These are phyloP conservation scores for Lacanobia wlatinum DNA, from an alignment of 2,888 invertebrate genomes.

Conservation along the genomic window DNA sequence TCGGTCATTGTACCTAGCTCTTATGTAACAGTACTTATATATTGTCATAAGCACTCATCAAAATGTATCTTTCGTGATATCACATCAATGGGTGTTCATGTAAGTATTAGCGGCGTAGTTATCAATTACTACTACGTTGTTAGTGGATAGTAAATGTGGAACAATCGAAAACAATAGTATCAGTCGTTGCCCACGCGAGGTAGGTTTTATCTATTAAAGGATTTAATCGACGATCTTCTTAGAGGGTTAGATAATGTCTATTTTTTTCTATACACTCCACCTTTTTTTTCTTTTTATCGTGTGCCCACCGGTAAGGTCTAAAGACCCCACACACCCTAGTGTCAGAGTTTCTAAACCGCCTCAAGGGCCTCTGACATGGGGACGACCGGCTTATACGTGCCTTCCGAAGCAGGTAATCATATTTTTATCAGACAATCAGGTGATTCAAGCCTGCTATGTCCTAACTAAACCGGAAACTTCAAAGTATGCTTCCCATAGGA, in stretches of 20 bases:
- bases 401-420: no score
- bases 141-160: slow-evolving; percentile 48
- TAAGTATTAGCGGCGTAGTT: slow-evolving; percentile 64
- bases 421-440: no score
- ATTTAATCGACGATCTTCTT: background rate
- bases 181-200: slow-evolving; percentile 65
- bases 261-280: background rate
- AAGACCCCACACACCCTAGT: no score
- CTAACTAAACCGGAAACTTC: no score
- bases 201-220: slow-evolving; percentile 28
- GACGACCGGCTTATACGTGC: no score
- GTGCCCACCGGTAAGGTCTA: no score
- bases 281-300: no score
- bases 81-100: slow-evolving; percentile 74
- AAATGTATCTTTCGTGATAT: slow-evolving; percentile 71
- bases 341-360: no score
- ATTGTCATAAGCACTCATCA: slow-evolving; percentile 61
- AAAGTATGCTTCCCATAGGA: no score
- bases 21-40: slow-evolving; percentile 33
- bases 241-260: background rate
- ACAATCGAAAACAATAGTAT: slow-evolving; percentile 71
- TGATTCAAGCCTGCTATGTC: no score
- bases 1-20: slow-evolving; percentile 78
- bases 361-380: no score
- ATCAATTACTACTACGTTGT: slow-evolving; percentile 37